These are phyloP conservation scores for Pangasius krempfi DNA, from an alignment of 2,797 vertebrate genomes.

Conservation along the genomic window DNA sequence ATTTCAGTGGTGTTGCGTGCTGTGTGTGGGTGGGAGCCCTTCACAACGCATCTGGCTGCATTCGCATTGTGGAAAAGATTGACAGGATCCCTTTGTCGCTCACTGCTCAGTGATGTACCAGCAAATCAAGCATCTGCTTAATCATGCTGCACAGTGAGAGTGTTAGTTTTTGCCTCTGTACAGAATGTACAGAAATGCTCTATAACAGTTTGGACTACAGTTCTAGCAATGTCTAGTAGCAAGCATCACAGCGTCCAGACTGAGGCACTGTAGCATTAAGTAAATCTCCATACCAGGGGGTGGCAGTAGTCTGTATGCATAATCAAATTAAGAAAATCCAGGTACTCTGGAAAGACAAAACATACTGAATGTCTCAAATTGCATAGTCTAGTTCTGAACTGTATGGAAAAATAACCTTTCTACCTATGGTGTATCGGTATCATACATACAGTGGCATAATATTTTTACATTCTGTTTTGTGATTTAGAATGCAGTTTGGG, in stretches of 20 bases:
- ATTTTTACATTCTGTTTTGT: background rate
- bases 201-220: background rate
- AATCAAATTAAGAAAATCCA: background rate
- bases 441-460: background rate
- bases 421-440: background rate
- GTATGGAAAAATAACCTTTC: background rate
- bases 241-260: conserved; percentile 7
- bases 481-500: background rate
- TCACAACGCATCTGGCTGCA: conserved; percentile 29
- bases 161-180: conserved; percentile 3
- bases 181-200: conserved; percentile 9
- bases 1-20: conserved; percentile 28
- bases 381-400: background rate
- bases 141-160: background rate
- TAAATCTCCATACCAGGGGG: conserved; percentile 13
- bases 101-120: conserved; percentile 17
- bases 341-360: background rate
- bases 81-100: conserved; percentile 33
- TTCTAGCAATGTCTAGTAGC: background rate
- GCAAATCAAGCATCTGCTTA: conserved; percentile 28
- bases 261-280: conserved; percentile 3
- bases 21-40: conserved; percentile 26
- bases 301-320: conserved; percentile 19
- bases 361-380: background rate
- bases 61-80: conserved; percentile 24